Conservation (phyloP, 2,113 vertebrate species). For the Platysteira castanea region DNA sequence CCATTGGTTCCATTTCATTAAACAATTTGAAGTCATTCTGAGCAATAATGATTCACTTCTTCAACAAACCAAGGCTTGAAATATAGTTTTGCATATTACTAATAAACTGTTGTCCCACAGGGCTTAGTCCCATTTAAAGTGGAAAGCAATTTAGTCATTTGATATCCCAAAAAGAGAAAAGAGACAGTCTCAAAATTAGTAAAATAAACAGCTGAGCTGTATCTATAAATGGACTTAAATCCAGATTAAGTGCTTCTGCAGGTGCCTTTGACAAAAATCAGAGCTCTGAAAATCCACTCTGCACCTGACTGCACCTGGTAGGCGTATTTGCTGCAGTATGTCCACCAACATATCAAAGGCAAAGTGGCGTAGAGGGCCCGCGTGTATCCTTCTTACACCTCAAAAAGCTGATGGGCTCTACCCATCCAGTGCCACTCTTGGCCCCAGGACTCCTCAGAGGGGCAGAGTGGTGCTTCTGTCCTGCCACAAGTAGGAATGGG, state of each 20-base stretch:
- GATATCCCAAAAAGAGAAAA: not conserved
- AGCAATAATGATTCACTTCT: not conserved
- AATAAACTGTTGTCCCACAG: not conserved
- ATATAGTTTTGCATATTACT: not conserved
- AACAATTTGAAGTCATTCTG: not conserved
- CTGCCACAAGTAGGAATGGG: not conserved
- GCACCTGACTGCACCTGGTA: not conserved
- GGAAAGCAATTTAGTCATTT: not conserved
- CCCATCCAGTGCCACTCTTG: not conserved
- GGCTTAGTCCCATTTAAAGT: not conserved
- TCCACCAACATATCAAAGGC: not conserved
- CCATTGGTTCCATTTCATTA: not conserved
- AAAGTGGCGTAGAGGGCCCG: not conserved
- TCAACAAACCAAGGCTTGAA: not conserved
- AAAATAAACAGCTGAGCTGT: not conserved
- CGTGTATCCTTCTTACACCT: not conserved
- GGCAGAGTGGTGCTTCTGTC: fast-evolving
- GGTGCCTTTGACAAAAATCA: not conserved
- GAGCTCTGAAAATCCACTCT: not conserved
- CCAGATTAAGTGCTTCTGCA: not conserved
- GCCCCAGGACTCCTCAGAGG: not conserved
- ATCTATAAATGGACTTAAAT: not conserved
- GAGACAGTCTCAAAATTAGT: not conserved
- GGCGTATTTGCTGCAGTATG: fast-evolving
- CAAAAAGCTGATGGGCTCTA: not conserved